Evolutionary conservation across 2,888 invertebrate species (phyloP).

Genomic region (Pterostichus niger): DNA sequence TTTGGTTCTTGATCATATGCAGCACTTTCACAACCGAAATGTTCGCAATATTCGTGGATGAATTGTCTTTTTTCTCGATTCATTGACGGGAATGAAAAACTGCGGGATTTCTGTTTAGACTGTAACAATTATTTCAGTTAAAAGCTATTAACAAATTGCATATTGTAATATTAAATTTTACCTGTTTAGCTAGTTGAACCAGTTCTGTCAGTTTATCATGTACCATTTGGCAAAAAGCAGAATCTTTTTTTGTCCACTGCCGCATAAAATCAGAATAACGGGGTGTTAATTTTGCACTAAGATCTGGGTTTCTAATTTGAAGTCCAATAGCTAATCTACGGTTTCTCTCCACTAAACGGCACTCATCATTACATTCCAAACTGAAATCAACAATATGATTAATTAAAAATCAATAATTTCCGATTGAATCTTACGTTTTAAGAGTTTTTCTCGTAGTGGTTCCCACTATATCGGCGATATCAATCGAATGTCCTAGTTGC

Average conservation of each 20-base stretch:
- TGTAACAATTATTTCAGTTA: slow-evolving; percentile 72
- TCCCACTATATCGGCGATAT: slow-evolving; percentile 86
- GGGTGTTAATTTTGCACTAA: slow-evolving; percentile 88
- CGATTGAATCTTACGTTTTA: slow-evolving; percentile 79
- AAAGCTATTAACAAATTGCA: neutral
- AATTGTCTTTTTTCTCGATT: slow-evolving; percentile 94
- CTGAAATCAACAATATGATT: slow-evolving; percentile 76
- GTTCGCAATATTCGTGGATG: slow-evolving; percentile 96
- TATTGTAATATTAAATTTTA: slow-evolving; percentile 71
- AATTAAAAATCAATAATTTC: slow-evolving; percentile 35
- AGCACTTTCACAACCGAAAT: slow-evolving; percentile 95
- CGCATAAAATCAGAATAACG: slow-evolving; percentile 93
- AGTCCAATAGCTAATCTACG: slow-evolving; percentile 93
- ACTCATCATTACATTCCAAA: slow-evolving; percentile 96
- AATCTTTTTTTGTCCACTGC: slow-evolving; percentile 89
- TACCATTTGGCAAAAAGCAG: slow-evolving; percentile 88
- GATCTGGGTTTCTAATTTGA: slow-evolving; percentile 95
- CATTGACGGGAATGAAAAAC: slow-evolving; percentile 95
- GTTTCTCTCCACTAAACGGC: slow-evolving; percentile 92
- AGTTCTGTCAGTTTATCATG: slow-evolving; percentile 92
- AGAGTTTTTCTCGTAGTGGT: slow-evolving; percentile 78
- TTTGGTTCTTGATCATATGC: slow-evolving; percentile 98
- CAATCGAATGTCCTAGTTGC: slow-evolving; percentile 86
- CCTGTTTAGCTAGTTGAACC: slow-evolving; percentile 92
- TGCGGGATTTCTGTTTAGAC: slow-evolving; percentile 89